These are phyloP conservation scores for Erebia epiphron DNA, from an alignment of 2,888 invertebrate species.

Conservation along the genomic window DNA sequence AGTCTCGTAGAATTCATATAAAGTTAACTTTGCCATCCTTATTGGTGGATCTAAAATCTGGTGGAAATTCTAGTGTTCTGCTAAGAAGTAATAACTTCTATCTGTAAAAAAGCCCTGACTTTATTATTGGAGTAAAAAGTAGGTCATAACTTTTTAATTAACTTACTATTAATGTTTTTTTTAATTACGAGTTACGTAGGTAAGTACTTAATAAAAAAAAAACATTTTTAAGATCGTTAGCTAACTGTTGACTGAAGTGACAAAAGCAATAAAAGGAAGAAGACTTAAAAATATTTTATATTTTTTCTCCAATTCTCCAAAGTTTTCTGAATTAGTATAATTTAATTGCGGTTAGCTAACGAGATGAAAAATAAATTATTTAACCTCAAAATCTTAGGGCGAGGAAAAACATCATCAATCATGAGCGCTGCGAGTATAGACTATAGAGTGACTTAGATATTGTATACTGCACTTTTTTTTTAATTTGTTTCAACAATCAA, in stretches of 20 bases:
- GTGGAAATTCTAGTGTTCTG: too few relatives aligned
- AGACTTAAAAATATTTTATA: constrained; percentile 1
- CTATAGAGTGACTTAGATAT: background rate
- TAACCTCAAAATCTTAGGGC: constrained; percentile 21
- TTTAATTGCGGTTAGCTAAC: constrained; percentile 34
- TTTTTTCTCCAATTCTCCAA: background rate
- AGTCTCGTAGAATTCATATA: too few relatives aligned
- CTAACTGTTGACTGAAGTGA: background rate
- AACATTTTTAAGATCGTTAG: background rate
- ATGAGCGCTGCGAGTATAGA: constrained; percentile 10
- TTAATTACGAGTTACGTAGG: too few relatives aligned
- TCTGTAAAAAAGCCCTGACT: too few relatives aligned
- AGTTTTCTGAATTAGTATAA: constrained; percentile 18
- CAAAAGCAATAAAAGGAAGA: constrained; percentile 1
- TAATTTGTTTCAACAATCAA: too few relatives aligned
- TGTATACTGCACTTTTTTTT: background rate
- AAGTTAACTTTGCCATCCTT: too few relatives aligned
- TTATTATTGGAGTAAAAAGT: too few relatives aligned
- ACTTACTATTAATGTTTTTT: background rate
- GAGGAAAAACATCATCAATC: constrained; percentile 31
- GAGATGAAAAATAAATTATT: constrained; percentile 35
- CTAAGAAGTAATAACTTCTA: too few relatives aligned
- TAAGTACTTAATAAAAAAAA: too few relatives aligned
- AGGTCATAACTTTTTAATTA: background rate
- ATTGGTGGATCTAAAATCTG: too few relatives aligned